Percentiles rank a stretch among this genome's conserved stretches.
Evolutionary conservation across 2,797 vertebrate species (phyloP).

Genomic region (Tragelaphus oryx): DNA sequence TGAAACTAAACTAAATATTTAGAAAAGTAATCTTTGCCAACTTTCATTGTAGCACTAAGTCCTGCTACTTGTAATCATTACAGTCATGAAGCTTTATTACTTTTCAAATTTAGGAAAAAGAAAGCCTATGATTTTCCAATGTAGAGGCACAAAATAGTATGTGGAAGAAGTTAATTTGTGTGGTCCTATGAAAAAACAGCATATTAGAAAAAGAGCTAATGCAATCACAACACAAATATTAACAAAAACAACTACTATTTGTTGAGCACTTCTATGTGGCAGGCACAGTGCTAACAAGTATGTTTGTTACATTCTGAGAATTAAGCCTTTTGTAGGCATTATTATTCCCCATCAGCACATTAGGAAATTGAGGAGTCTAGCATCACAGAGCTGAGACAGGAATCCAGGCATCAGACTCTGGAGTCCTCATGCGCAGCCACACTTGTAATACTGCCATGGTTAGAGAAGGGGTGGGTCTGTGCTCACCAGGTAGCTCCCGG

Average conservation of each 20-base stretch:
- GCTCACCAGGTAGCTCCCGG: not conserved
- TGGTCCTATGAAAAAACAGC: not conserved
- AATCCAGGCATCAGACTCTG: not conserved
- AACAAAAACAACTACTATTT: not conserved
- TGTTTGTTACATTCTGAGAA: not conserved
- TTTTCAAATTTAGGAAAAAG: not conserved
- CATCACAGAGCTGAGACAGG: not conserved
- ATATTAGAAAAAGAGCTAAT: not conserved
- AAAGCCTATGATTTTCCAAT: not conserved
- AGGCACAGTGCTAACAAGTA: not conserved
- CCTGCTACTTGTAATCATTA: not conserved
- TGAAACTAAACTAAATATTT: conserved; percentile 22
- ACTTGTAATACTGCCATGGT: not conserved
- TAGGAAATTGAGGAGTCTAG: not conserved
- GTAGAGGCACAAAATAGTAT: not conserved
- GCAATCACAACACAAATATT: not conserved
- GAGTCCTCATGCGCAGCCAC: not conserved
- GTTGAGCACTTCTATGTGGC: not conserved
- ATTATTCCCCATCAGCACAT: not conserved
- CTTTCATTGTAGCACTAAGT: conserved; percentile 6
- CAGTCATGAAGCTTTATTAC: not conserved
- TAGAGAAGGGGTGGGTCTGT: not conserved
- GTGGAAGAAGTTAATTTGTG: not conserved
- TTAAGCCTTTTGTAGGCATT: not conserved
- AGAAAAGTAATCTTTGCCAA: not conserved